phyloP scores from a whole-genome alignment of 2,113 vertebrate genomes.

The Vulpes lagopus region DNA sequence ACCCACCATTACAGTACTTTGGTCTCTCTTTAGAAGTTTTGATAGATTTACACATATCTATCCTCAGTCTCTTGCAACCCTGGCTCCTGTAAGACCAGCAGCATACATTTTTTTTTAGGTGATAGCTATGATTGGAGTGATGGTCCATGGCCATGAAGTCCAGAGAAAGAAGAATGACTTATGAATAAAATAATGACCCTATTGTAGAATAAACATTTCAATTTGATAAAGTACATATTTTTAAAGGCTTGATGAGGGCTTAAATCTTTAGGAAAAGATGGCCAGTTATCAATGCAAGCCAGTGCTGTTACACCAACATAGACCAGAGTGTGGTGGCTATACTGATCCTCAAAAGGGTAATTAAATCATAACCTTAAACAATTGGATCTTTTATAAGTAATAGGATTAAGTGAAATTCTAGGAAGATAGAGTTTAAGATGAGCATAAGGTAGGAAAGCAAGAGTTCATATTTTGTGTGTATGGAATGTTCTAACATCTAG shows the following conservation, averaged over 20 bases:
- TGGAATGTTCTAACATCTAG: neutral
- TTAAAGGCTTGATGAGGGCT: neutral
- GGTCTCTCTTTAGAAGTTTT: neutral
- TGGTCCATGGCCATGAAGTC: neutral
- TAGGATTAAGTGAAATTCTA: neutral
- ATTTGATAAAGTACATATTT: neutral
- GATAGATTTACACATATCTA: neutral
- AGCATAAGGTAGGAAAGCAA: neutral
- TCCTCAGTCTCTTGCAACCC: neutral
- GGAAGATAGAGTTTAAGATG: neutral
- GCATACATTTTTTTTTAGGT: constrained; percentile 3
- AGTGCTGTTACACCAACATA: neutral
- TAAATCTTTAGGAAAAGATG: neutral
- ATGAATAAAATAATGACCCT: neutral
- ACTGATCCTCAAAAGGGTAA: neutral
- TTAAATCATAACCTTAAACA: neutral
- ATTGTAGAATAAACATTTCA: constrained; percentile 12
- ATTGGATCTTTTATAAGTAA: constrained; percentile 1
- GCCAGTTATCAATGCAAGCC: neutral
- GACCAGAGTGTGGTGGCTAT: neutral
- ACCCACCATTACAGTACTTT: neutral
- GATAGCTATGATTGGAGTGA: neutral
- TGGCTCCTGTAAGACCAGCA: neutral
- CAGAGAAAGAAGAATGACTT: neutral
- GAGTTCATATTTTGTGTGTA: neutral